phyloP scores from a whole-genome alignment of 1,140 invertebrate species.

The Sweltsa coloradensis region DNA sequence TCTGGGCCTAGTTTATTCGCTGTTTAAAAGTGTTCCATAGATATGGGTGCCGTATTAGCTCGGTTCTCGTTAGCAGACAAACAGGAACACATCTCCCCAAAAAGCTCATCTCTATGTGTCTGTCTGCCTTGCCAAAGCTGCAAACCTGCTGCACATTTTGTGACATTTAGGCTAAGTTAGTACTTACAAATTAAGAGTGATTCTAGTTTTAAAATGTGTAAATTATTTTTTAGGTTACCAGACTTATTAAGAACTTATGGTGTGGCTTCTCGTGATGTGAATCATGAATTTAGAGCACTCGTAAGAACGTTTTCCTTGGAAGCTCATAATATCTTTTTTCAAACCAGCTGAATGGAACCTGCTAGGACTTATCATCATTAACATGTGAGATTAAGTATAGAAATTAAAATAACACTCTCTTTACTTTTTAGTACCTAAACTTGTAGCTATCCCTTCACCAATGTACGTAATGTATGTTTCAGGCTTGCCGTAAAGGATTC shows the following conservation, averaged over 20 bases:
- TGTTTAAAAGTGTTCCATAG: too few relatives aligned
- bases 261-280: slow-evolving; percentile 7
- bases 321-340: slow-evolving; percentile 43
- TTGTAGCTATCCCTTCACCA: too few relatives aligned
- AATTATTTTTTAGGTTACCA: slow-evolving; percentile 9
- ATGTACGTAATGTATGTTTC: too few relatives aligned
- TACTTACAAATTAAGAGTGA: not conserved
- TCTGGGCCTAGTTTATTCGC: too few relatives aligned
- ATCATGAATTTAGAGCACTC: slow-evolving; percentile 32
- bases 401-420: too few relatives aligned
- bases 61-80: too few relatives aligned
- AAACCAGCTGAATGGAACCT: slow-evolving; percentile 40
- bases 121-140: too few relatives aligned
- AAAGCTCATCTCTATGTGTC: not conserved
- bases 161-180: not conserved
- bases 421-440: too few relatives aligned
- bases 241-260: slow-evolving; percentile 12
- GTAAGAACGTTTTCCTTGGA: slow-evolving; percentile 42
- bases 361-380: slow-evolving; percentile 37
- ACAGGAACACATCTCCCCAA: too few relatives aligned
- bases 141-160: not conserved
- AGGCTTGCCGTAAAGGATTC: slow-evolving; percentile 19
- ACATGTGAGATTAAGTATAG: too few relatives aligned
- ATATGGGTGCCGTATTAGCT: too few relatives aligned
- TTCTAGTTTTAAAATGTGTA: not conserved